These are phyloP conservation scores for Coenonympha arcania DNA, from an alignment of 2,888 invertebrate genomes.

Conservation along the genomic window DNA sequence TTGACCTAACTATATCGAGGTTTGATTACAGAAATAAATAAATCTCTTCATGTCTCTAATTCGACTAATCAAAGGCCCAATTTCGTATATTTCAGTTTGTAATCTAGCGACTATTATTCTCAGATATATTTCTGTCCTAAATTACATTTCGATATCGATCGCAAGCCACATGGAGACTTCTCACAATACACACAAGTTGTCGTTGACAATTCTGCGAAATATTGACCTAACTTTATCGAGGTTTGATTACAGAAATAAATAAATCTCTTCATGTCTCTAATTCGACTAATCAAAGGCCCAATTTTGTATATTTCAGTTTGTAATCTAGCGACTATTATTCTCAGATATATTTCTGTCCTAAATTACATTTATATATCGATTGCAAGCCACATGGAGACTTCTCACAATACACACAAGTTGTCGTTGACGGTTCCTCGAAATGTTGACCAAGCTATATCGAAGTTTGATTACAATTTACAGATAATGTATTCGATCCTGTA, in stretches of 20 bases:
- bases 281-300: too few species aligned
- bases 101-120: too few species aligned
- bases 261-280: too few species aligned
- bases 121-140: not conserved
- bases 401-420: not conserved
- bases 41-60: too few species aligned
- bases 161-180: not conserved
- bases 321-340: too few species aligned
- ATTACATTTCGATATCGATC: not conserved
- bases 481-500: not conserved
- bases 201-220: not conserved
- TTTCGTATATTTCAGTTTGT: too few species aligned
- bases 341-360: not conserved
- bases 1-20: not conserved
- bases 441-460: not conserved
- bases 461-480: not conserved
- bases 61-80: too few species aligned
- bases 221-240: not conserved
- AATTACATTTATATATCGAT: not conserved
- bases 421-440: not conserved
- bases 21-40: not conserved
- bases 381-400: not conserved
- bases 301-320: too few species aligned
- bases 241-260: not conserved
- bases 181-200: not conserved